These are phyloP conservation scores for Paramormyrops hopkinsi DNA, from an alignment of 2,797 vertebrate genomes.

Conservation along the genomic window DNA sequence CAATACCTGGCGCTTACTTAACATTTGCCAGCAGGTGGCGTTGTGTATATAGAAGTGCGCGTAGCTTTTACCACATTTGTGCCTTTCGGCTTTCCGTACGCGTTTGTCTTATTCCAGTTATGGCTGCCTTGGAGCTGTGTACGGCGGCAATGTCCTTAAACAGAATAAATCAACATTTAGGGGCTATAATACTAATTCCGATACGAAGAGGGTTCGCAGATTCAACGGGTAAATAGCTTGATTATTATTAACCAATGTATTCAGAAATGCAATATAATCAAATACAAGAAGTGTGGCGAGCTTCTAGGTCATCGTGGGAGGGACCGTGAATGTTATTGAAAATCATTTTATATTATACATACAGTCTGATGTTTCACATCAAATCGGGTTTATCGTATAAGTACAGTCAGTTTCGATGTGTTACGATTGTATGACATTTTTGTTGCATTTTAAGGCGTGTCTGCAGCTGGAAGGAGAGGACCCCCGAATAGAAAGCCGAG, in stretches of 20 bases:
- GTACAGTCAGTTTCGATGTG: not conserved
- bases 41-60: not conserved
- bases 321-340: not conserved
- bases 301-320: not conserved
- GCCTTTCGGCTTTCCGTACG: constrained; percentile 32
- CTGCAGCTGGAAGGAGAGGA: constrained; percentile 35
- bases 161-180: constrained; percentile 40
- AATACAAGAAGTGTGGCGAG: not conserved
- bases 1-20: not conserved
- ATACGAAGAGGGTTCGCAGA: constrained; percentile 37
- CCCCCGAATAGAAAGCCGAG: constrained; percentile 29
- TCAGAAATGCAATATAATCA: not conserved
- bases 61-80: constrained; percentile 13
- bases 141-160: constrained; percentile 45
- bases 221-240: constrained; percentile 26
- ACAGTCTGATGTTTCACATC: not conserved
- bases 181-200: constrained; percentile 21
- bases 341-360: not conserved
- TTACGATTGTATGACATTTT: not conserved
- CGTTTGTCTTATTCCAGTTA: constrained; percentile 36
- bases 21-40: constrained; percentile 6
- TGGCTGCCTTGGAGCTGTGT: constrained; percentile 48
- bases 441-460: constrained; percentile 39
- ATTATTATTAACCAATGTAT: constrained; percentile 27
- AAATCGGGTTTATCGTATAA: not conserved